Conservation (phyloP, 2,113 vertebrate species). For the Alligator mississippiensis region DNA sequence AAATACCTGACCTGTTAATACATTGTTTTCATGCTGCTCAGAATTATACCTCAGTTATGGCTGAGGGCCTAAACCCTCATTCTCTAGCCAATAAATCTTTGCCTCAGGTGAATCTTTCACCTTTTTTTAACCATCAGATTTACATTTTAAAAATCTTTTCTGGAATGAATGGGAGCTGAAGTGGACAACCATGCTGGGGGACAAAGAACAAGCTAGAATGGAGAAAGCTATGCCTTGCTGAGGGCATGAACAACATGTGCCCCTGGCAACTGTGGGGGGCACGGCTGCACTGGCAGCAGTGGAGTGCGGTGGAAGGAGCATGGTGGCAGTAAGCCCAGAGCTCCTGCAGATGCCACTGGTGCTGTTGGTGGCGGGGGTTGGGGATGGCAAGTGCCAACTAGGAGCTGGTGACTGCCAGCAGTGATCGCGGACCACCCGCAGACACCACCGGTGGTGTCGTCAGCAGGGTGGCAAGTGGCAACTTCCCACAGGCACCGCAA, state of each 20-base stretch:
- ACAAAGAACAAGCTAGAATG: background rate
- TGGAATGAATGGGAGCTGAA: background rate
- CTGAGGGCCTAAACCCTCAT: background rate
- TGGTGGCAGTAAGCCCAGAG: too few species aligned
- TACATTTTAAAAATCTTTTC: background rate
- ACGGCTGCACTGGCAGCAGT: too few species aligned
- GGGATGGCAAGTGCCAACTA: too few species aligned
- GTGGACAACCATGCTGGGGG: background rate
- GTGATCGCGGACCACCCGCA: too few species aligned
- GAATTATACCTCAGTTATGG: slow-evolving; percentile 64
- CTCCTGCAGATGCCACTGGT: too few species aligned
- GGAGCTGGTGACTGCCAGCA: too few species aligned
- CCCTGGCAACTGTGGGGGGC: background rate
- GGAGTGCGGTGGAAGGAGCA: too few species aligned
- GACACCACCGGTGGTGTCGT: too few species aligned
- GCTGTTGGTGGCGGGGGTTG: too few species aligned
- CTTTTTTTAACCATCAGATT: background rate
- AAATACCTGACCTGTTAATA: slow-evolving; percentile 55
- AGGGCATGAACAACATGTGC: background rate
- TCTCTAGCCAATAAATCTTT: background rate
- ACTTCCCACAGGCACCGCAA: too few species aligned
- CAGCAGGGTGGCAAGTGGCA: too few species aligned
- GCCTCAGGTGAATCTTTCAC: background rate
- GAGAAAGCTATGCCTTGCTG: background rate
- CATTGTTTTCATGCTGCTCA: slow-evolving; percentile 20